Percentiles rank a stretch among this genome's conserved stretches.
Conservation (phyloP, 1,140 invertebrate species). For the Scylla paramamosain region DNA sequence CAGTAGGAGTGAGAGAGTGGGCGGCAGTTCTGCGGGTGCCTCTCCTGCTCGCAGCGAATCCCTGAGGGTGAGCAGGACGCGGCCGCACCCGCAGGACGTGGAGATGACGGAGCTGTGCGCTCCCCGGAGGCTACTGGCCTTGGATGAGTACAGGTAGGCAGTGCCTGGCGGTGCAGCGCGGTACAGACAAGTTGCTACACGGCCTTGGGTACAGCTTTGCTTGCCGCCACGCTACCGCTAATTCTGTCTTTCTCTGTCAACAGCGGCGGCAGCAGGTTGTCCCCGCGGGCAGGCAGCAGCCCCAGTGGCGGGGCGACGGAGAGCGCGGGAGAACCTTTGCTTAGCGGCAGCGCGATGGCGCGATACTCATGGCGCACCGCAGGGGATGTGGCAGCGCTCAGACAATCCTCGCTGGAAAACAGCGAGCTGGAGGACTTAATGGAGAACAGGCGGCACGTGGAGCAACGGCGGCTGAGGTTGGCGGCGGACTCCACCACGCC, state of each 20-base stretch:
- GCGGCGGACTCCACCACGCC: slow-evolving; percentile 74
- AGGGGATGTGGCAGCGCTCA: not conserved
- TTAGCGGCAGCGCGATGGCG: not conserved
- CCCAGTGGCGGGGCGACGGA: not conserved
- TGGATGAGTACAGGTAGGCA: slow-evolving; percentile 69
- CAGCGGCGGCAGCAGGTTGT: slow-evolving; percentile 60
- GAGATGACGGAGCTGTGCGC: slow-evolving; percentile 71
- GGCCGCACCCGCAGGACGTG: slow-evolving; percentile 57
- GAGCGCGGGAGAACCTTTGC: not conserved
- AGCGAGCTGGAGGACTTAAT: slow-evolving; percentile 73
- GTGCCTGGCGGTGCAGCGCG: not conserved
- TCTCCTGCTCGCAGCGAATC: slow-evolving; percentile 71
- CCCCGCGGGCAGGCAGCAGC: not conserved
- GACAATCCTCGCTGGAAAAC: slow-evolving; percentile 73
- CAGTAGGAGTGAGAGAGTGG: slow-evolving; percentile 65
- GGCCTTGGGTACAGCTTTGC: not conserved
- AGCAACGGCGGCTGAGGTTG: slow-evolving; percentile 61
- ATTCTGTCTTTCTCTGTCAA: not conserved
- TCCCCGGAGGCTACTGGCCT: slow-evolving; percentile 38
- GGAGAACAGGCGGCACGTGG: slow-evolving; percentile 72
- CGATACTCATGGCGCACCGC: not conserved
- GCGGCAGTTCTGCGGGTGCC: slow-evolving; percentile 31
- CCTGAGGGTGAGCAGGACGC: slow-evolving; percentile 54
- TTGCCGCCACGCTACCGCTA: not conserved
- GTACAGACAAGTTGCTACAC: not conserved